phyloP scores from a whole-genome alignment of 1,140 invertebrate genomes.

The Camponotus vicinus region DNA sequence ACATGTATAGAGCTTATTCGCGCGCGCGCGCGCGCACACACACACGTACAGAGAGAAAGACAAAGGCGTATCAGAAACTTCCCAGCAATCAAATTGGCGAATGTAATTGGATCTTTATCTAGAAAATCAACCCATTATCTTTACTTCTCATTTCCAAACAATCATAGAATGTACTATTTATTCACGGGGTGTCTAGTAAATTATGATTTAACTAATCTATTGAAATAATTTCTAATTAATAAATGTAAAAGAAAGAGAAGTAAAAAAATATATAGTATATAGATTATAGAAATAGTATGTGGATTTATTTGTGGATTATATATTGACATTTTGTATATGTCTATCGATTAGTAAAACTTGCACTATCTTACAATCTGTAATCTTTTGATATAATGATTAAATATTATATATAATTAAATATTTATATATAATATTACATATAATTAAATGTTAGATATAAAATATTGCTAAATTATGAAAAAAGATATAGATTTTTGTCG shows the following conservation, averaged over 20 bases:
- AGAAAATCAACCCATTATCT: constrained; percentile 70
- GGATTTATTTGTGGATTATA: too few relatives aligned
- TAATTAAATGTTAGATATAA: neutral
- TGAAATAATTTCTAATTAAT: constrained; percentile 1
- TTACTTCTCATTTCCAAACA: constrained; percentile 68
- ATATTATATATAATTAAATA: neutral
- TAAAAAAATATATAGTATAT: constrained; percentile 4
- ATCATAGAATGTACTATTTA: constrained; percentile 74
- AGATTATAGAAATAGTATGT: neutral
- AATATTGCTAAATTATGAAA: neutral
- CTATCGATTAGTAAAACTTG: neutral
- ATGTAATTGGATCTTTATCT: constrained; percentile 81
- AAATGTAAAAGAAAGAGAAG: neutral
- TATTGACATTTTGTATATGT: too few relatives aligned
- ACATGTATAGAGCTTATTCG: neutral
- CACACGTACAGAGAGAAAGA: neutral
- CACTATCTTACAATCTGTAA: neutral
- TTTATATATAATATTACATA: neutral
- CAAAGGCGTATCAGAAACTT: constrained; percentile 1
- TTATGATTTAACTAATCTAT: neutral
- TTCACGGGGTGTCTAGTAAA: constrained; percentile 27
- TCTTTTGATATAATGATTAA: neutral
- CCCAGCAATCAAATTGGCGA: constrained; percentile 78
- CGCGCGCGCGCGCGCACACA: too few relatives aligned
- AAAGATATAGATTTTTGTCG: neutral